Evolutionary conservation across 2,888 invertebrate genomes (phyloP), one percentile per base, ranked within the genome.

Genomic region (Nomada fabriciana): DNA sequence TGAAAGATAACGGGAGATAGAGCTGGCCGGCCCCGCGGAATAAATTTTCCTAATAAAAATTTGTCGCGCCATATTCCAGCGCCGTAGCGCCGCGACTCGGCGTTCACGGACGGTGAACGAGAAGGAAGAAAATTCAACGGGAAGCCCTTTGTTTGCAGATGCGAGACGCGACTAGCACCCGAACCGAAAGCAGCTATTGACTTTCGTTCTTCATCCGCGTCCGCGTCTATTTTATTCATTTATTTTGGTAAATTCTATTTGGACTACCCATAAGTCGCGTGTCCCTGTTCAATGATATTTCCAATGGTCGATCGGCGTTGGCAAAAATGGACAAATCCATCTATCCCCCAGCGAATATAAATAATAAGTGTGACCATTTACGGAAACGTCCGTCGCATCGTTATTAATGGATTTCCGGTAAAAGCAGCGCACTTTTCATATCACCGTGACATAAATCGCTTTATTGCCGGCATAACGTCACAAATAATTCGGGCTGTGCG

Each of bases 31-130:
- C 69, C 50, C 7, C 79, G 52, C n/a, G 29, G 79, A 72, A 83
- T 76, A 82, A 85, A 82, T 85, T 82, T 79, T 64, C 70, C 61
- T 84, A 55, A 82, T 76, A 55, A 82, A 82, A 82, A 69, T 82
- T 72, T 69, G 72, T 64, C 68, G 76, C 29, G 13, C 15, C 47
- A 2, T 20, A 36, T 15, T 15, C 10, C 55, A 29, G 9, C 13
- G 3, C 4, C n/a, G 47, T 2, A 10, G 18, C 20, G 9, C 3
- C 23, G 43, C 63, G 10, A 4, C 63, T 36, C 50, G 25, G 25
- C 57, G 57, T 25, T 42, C 42, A 7, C 42, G 42, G 20, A n/a
- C 20, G 42, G 20, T n/a, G 18, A 18, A n/a, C 5, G n/a, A 50
- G 18, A 64, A 5, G 2, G 15, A 9, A 11, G 25, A 10, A 50